Evolutionary conservation across 2,888 invertebrate species (phyloP), one percentile per base, ranked within the genome.

Genomic region (Ectemnius continuus): DNA sequence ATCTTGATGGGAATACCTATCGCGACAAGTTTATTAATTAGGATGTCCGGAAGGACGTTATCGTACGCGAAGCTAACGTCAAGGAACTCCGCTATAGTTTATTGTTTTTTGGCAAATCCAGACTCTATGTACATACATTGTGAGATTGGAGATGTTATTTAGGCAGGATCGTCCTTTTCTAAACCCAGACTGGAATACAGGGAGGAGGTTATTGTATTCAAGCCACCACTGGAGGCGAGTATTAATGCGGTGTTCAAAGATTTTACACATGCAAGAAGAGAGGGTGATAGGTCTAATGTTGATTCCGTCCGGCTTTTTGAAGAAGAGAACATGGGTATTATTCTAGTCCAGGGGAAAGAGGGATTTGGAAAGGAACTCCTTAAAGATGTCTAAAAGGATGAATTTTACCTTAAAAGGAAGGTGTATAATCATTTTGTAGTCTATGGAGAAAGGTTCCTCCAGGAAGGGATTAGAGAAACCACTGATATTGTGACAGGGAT

Each of bases 51-150:
- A 1, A 36, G 46, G 0, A 70, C 70, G 16, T 61, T 65, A 5
- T 70, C 70, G 8, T 20, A 70, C 5, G 70, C 64, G 1, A 45
- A 18, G 2, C 48, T 46, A 1, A 65, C 16, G 4, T 70, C 64
- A 0, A 65, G 52, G n/a, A 70, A 70, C 0, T 20, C 64, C 0
- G 63, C 59, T 0, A 18, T 18, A 2, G 52, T 59, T 0, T 48
- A 3, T 5, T 60, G n/a, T 8, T 52, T 67, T 0, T 4, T 16
- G 0, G 36, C n/a, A 2, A 57, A 11, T 0, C 67, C 61, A 0
- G 20, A 4, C 8, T 60, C 0, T n/a, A n/a, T n/a, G n/a, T n/a
- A n/a, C n/a, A n/a, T n/a, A n/a, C n/a, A n/a, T n/a, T n/a, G n/a
- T n/a, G n/a, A n/a, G n/a, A n/a, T n/a, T n/a, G n/a, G n/a, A n/a